Conservation (phyloP, 2,888 invertebrate genomes). For the Cataglyphis livida region DNA sequence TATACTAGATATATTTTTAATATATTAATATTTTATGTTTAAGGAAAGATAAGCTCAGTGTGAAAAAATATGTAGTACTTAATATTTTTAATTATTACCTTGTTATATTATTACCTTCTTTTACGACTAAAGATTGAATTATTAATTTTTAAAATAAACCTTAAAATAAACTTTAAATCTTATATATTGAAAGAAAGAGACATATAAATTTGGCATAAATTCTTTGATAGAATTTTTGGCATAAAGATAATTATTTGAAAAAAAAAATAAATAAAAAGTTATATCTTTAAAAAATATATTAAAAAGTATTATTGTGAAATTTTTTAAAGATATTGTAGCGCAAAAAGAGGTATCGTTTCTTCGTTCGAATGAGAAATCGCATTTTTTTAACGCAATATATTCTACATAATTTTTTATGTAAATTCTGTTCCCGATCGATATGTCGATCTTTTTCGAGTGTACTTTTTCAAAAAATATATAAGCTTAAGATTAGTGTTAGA, state of each 20-base stretch:
- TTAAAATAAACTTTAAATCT: neutral
- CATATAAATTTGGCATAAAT: constrained; percentile 17
- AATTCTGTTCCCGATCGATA: constrained; percentile 47
- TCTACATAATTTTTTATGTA: constrained; percentile 57
- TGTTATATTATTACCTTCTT: constrained; percentile 26
- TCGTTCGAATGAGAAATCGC: constrained; percentile 55
- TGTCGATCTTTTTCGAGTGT: constrained; percentile 41
- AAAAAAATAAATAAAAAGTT: neutral
- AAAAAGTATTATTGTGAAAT: neutral
- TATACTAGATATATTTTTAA: constrained; percentile 16
- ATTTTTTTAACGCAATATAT: constrained; percentile 58
- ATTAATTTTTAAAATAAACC: neutral
- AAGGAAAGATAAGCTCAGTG: neutral
- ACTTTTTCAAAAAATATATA: constrained; percentile 56
- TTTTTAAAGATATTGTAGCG: neutral
- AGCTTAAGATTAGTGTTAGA: constrained; percentile 56
- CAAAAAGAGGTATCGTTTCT: constrained; percentile 9
- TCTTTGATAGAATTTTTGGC: constrained; percentile 14
- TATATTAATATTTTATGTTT: constrained; percentile 11
- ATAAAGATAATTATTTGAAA: constrained; percentile 6
- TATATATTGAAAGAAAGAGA: neutral
- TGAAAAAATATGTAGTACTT: constrained; percentile 34
- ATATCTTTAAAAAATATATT: constrained; percentile 11
- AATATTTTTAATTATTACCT: constrained; percentile 42
- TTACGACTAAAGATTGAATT: neutral